phyloP scores from a whole-genome alignment of 2,113 vertebrate genomes.

The Albula goreensis region DNA sequence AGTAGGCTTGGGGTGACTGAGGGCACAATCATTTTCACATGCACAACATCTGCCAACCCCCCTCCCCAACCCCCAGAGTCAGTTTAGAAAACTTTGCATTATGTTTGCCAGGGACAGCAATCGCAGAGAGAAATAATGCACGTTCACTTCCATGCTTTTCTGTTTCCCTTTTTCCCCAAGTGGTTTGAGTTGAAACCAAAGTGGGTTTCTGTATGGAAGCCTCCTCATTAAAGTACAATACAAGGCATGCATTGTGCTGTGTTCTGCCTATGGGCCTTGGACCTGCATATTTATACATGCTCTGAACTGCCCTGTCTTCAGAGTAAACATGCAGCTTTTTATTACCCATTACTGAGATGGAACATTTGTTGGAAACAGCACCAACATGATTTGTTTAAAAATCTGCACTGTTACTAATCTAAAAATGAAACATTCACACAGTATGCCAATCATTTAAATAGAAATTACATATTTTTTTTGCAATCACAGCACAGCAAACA shows the following conservation, averaged over 20 bases:
- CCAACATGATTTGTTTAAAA: neutral
- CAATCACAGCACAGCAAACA: neutral
- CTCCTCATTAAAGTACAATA: neutral
- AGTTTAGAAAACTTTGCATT: neutral
- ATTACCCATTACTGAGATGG: neutral
- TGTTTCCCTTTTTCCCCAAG: neutral
- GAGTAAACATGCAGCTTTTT: neutral
- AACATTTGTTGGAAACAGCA: neutral
- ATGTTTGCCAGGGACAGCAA: neutral
- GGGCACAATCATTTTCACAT: neutral
- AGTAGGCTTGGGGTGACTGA: neutral
- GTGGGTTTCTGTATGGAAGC: neutral
- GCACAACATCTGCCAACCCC: neutral
- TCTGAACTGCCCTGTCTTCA: neutral
- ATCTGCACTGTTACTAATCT: neutral
- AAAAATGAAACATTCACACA: slow-evolving; percentile 1
- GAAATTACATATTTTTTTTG: neutral
- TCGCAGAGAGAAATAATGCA: neutral
- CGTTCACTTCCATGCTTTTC: neutral
- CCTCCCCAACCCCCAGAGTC: neutral
- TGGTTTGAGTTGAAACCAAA: neutral
- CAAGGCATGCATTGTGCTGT: neutral
- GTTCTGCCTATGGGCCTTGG: neutral
- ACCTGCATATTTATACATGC: neutral
- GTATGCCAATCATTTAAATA: neutral